These are phyloP conservation scores for Anadara kagoshimensis DNA, from an alignment of 1,140 invertebrate species.

Conservation along the genomic window DNA sequence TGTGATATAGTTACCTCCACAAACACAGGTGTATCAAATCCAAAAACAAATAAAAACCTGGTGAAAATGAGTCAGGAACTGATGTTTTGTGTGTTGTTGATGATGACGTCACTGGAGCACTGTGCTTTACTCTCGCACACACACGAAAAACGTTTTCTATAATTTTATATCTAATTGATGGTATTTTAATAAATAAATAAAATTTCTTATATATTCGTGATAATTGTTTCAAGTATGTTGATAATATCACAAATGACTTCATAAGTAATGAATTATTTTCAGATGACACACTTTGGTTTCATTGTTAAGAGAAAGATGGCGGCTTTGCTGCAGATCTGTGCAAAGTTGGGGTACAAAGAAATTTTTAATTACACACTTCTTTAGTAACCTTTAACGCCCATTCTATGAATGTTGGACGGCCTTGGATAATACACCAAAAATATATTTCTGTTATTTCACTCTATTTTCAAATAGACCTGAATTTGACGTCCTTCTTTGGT, in stretches of 20 bases:
- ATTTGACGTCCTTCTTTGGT: too few relatives aligned
- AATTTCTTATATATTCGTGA: not conserved
- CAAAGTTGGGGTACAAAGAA: conserved; percentile 84
- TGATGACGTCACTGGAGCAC: conserved; percentile 30
- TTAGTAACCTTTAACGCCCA: too few relatives aligned
- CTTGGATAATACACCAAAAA: too few relatives aligned
- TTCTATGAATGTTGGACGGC: too few relatives aligned
- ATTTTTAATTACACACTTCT: not conserved
- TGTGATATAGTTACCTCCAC: too few relatives aligned
- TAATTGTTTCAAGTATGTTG: not conserved
- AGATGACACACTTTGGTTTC: conserved; percentile 1
- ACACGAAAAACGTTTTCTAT: not conserved
- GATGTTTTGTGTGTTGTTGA: conserved; percentile 25
- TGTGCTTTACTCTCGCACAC: conserved; percentile 15
- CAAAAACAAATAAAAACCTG: not conserved
- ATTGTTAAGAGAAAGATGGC: conserved; percentile 78
- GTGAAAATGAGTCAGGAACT: conserved; percentile 43
- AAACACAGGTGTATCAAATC: too few relatives aligned
- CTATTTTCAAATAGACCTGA: too few relatives aligned
- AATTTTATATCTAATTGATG: too few relatives aligned
- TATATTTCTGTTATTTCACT: too few relatives aligned
- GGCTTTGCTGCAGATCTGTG: conserved; percentile 95
- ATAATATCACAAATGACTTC: not conserved
- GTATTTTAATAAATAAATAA: conserved; percentile 6
- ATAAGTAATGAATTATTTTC: not conserved